A percentile compares a stretch with the other conserved stretches of the same genome.
phyloP scores from a whole-genome alignment of 2,888 invertebrate species.

The Alloscopus bannaensis region DNA sequence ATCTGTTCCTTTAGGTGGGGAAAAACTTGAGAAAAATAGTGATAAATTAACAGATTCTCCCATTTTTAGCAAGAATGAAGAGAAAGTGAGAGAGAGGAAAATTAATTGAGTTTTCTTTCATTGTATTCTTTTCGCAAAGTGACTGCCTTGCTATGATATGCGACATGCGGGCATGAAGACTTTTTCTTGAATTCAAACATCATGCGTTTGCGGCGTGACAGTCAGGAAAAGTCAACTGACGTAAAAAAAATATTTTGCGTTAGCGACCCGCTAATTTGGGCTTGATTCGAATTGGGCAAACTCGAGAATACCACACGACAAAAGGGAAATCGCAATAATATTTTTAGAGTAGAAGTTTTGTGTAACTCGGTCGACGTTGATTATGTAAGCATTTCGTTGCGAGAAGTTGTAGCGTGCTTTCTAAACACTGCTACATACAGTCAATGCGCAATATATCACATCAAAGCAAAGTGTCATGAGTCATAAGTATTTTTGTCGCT shows the following conservation, averaged over 20 bases:
- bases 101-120: constrained; percentile 56
- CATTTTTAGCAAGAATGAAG: too few species aligned
- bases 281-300: too few species aligned
- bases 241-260: background rate
- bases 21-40: constrained; percentile 28
- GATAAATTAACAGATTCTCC: constrained; percentile 56
- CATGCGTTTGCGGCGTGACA: background rate
- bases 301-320: too few species aligned
- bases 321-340: too few species aligned
- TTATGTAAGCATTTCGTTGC: too few species aligned
- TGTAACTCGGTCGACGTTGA: too few species aligned
- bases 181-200: background rate
- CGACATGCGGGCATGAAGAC: constrained; percentile 1
- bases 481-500: too few species aligned
- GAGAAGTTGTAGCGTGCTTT: too few species aligned
- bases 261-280: background rate
- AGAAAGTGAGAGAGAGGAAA: constrained; percentile 26
- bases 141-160: background rate
- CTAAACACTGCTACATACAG: too few species aligned
- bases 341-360: too few species aligned
- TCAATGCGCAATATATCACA: too few species aligned
- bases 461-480: too few species aligned
- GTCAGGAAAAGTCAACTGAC: background rate
- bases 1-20: constrained; percentile 19
- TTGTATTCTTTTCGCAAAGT: background rate